Evolutionary conservation across 2,888 invertebrate species (phyloP), one percentile per base, ranked within the genome.

Genomic region (Agrypnus murinus): DNA sequence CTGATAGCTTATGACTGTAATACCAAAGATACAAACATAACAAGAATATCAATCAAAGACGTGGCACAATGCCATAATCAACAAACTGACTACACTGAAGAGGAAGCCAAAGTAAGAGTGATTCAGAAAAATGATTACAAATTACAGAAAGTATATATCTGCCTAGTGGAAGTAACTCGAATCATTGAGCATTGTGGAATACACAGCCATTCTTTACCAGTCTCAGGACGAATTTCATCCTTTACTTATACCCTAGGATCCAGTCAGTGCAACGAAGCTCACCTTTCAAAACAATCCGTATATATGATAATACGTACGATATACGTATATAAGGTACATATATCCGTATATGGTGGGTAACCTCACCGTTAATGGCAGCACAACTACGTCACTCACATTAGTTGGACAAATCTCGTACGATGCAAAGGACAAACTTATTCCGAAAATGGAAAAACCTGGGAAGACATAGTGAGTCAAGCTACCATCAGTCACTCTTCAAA

Each of bases 401-500:
- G 3, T 31, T 0, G 68, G 68, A 5, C 2, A 1, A 50, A 15
- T 2, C 2, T 12, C 17, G 2, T 53, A 34, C 12, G 43, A 32
- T 3, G 43, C 9, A 8, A 43, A 43, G 10, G 12, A 40, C 2
- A 19, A 43, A 25, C 53, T 1, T 69, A 69, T 12, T 36, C 2
- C 4, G 66, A 65, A 45, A 38, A 60, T 31, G 70, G 66, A 5
- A 17, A 19, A 4, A 15, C 45, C 1, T 70, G 62, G 65, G 25
- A 36, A n/a, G 19, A 60, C n/a, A 66, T 66, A 2, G 15, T 62
- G 1, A 55, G 65, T 2, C 19, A 19, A 0, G 66, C 45, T 7
- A 10, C 55, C 0, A 32, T 65, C 0, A 58, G 53, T 70, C 7
- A 8, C 14, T 2, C 10, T 25, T 9, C 1, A 17, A n/a, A 60